These are phyloP conservation scores for Callopanchax toddi DNA, from an alignment of 2,113 vertebrate species.

Conservation along the genomic window DNA sequence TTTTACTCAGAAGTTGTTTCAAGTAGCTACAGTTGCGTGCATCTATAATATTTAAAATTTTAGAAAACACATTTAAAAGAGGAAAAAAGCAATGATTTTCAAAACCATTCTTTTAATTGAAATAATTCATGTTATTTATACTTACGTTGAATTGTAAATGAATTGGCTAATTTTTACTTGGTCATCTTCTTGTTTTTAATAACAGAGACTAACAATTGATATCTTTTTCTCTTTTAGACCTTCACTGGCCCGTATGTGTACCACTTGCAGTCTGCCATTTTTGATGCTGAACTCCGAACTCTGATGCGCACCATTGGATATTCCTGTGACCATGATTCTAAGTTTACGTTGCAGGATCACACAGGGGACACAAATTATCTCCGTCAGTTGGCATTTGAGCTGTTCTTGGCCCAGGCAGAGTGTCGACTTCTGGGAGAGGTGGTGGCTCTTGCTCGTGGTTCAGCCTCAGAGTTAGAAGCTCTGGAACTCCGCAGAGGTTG, in stretches of 20 bases:
- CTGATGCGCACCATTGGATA: constrained; percentile 94
- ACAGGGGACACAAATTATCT: constrained; percentile 83
- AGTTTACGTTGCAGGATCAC: constrained; percentile 77
- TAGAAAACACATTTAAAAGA: no score
- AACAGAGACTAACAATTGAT: constrained; percentile 4
- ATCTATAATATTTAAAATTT: no score
- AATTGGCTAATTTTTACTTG: no score
- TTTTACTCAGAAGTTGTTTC: no score
- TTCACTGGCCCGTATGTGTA: constrained; percentile 98
- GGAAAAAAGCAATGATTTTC: no score
- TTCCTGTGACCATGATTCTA: constrained; percentile 84
- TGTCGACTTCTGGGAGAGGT: constrained; percentile 93
- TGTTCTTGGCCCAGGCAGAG: constrained; percentile 93
- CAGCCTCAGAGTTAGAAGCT: constrained; percentile 88
- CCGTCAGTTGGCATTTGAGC: constrained; percentile 91
- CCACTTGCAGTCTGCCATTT: constrained; percentile 89
- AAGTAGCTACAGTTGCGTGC: no score
- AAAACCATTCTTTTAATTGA: no score
- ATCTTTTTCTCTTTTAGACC: constrained; percentile 79
- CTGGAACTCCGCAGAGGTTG: constrained; percentile 86
- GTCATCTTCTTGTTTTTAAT: not conserved
- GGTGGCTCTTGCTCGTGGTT: constrained; percentile 89
- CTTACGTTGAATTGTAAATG: no score
- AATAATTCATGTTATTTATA: no score
- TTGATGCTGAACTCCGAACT: constrained; percentile 87